Evolutionary conservation across 2,797 vertebrate genomes (phyloP), one percentile per base, ranked within the genome.

Genomic region (Molossus alvarezi): DNA sequence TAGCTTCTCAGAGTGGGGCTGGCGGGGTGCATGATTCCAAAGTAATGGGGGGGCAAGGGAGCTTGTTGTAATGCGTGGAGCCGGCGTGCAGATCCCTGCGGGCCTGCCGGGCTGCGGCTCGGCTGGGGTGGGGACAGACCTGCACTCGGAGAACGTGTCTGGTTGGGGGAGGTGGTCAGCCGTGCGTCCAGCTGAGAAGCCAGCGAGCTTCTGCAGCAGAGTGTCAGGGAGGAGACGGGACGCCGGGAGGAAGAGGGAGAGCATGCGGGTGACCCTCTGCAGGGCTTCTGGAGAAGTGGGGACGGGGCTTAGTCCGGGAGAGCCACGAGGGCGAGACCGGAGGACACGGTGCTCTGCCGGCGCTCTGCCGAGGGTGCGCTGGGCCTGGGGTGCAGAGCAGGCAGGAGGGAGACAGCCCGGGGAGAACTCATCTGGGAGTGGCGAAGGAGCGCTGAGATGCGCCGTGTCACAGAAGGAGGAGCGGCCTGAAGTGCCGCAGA

Each of bases 1-100:
- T 89, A 89, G 90, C 58, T 94, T 95, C 64, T 79, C 53, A 86
- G 10, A 82, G 55, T 33, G 21, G 33, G 9, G 41, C 9, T 3
- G 4, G 57, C 7, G 45, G 17, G 18, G 25, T 41, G 9, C 23
- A 33, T 6, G 75, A 60, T n/a, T 60, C 51, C 33, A n/a, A 91
- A 83, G 21, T 5, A n/a, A 25, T 10, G 1, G 57, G 45, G 45
- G 60, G 53, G 18, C n/a, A 64, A 53, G 45, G 23, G 8, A 29
- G 21, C 29, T 11, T 33, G 9, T n/a, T 76, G 33, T 45, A 67
- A 41, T 15, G 7, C 55, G 29, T 9, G 58, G 33, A 76, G 37
- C 5, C 80, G 20, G 64, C 57, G 1, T 73, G 60, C 65, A 37
- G 25, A 5, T 13, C 77, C 25, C 7, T 2, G 60, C 29, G 14